phyloP scores from a whole-genome alignment of 1,140 invertebrate species.

The Gyrodactylus salaris region DNA sequence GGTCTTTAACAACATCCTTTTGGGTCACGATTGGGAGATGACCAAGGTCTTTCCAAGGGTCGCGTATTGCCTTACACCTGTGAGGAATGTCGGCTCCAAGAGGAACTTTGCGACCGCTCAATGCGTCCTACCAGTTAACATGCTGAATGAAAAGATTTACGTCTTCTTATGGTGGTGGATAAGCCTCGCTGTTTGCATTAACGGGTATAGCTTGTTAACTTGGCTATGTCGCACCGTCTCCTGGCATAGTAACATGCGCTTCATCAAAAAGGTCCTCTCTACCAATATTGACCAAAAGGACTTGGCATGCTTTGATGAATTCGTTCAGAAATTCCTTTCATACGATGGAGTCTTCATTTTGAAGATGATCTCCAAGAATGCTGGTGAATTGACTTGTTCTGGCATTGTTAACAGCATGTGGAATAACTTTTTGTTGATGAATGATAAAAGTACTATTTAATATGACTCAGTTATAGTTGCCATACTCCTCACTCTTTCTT shows the following conservation, averaged over 20 bases:
- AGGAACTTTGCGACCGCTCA: not conserved
- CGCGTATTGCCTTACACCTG: not conserved
- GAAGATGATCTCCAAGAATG: not conserved
- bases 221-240: not conserved
- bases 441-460: too few relatives aligned
- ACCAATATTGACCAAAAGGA: not conserved
- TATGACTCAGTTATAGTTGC: too few relatives aligned
- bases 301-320: not conserved
- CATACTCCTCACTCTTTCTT: too few relatives aligned
- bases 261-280: not conserved
- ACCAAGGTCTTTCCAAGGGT: not conserved
- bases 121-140: slow-evolving; percentile 3
- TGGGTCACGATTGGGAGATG: not conserved
- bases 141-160: slow-evolving; percentile 6
- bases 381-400: not conserved
- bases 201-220: not conserved
- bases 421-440: too few relatives aligned
- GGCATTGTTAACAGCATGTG: too few relatives aligned
- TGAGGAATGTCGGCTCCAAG: not conserved
- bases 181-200: not conserved
- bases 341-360: slow-evolving; percentile 1
- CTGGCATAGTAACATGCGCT: not conserved
- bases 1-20: not conserved
- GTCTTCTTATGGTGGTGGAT: slow-evolving; percentile 4
- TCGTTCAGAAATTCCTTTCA: not conserved